Conservation (phyloP, 2,797 vertebrate genomes). For the Enteromius unitaeniatus region DNA sequence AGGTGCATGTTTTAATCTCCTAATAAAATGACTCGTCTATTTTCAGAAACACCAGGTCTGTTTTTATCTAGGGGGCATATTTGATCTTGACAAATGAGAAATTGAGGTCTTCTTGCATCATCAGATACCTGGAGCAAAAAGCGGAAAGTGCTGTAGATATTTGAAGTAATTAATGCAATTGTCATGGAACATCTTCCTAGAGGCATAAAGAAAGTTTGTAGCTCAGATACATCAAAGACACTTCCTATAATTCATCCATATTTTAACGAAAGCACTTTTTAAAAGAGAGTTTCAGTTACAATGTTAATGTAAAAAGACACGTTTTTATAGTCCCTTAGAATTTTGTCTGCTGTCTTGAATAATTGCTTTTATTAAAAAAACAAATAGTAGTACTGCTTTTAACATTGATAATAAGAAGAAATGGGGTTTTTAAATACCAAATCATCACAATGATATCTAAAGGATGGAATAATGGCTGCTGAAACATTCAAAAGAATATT, state of each 20-base stretch:
- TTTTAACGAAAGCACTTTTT: slow-evolving; percentile 21
- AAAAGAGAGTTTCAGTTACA: slow-evolving; percentile 4
- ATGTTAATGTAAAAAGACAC: neutral
- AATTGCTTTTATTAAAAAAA: neutral
- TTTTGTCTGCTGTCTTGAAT: neutral
- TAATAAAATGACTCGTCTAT: slow-evolving; percentile 51
- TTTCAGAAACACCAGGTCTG: slow-evolving; percentile 33
- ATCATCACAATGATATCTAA: neutral
- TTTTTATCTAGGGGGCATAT: slow-evolving; percentile 48
- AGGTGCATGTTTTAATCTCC: slow-evolving; percentile 35
- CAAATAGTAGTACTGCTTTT: neutral
- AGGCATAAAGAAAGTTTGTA: slow-evolving; percentile 30
- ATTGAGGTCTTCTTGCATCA: slow-evolving; percentile 57
- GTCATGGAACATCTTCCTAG: slow-evolving; percentile 7
- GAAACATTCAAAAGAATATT: too few species aligned
- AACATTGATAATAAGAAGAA: neutral
- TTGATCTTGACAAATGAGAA: slow-evolving; percentile 46
- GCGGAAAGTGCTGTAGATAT: slow-evolving; percentile 2
- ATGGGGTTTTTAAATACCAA: neutral
- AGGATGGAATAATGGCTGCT: neutral
- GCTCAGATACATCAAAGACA: slow-evolving; percentile 39
- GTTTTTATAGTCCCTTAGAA: neutral
- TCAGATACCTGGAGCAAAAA: slow-evolving; percentile 47
- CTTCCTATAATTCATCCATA: slow-evolving; percentile 33
- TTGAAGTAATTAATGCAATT: slow-evolving; percentile 38